These are phyloP conservation scores for Thalpophila matura DNA, from an alignment of 2,888 invertebrate species.

Conservation along the genomic window DNA sequence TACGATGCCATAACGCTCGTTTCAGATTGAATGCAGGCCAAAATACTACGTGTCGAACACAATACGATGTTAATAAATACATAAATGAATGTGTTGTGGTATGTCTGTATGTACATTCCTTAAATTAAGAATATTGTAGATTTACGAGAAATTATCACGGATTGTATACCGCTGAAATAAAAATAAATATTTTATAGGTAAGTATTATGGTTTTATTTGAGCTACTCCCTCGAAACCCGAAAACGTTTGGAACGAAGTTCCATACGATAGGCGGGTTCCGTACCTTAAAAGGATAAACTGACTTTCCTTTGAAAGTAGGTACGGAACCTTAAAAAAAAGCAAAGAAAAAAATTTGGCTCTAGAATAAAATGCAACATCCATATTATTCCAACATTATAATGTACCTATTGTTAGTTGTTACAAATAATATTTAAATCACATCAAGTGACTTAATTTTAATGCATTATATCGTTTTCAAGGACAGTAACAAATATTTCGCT, in stretches of 20 bases:
- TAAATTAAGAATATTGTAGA: slow-evolving; percentile 52
- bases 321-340: no score
- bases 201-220: no score
- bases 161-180: slow-evolving; percentile 54
- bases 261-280: no score
- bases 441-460: slow-evolving; percentile 71
- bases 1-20: no score
- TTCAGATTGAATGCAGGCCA: slow-evolving; percentile 20
- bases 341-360: no score
- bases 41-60: slow-evolving; percentile 39
- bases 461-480: slow-evolving; percentile 78
- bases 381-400: not conserved
- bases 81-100: slow-evolving; percentile 33
- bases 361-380: not conserved
- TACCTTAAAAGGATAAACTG: no score
- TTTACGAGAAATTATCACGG: slow-evolving; percentile 47
- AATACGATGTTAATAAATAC: slow-evolving; percentile 22
- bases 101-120: slow-evolving; percentile 64
- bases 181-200: slow-evolving; percentile 45
- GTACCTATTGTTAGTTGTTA: no score
- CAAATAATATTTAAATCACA: not conserved
- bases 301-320: no score
- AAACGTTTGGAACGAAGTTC: no score
- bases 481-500: slow-evolving; percentile 68
- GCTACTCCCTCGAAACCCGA: no score